Percentiles rank a stretch among this genome's conserved stretches.
phyloP scores from a whole-genome alignment of 92 coral and sea anemone genomes.

The Umimayanthus kanabou region DNA sequence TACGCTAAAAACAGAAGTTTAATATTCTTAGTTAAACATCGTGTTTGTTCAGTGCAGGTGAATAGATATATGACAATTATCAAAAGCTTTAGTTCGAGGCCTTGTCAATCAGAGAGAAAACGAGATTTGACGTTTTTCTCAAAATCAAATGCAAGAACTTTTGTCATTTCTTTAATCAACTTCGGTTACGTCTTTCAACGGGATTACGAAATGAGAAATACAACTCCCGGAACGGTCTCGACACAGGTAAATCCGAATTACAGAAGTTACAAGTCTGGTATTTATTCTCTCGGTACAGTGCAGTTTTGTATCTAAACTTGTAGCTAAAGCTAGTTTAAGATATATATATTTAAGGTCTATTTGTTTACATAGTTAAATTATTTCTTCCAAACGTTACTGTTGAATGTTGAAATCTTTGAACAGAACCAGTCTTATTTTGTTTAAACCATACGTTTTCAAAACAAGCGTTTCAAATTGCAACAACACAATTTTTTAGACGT shows the following conservation, averaged over 20 bases:
- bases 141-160: neutral
- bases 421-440: too few relatives aligned
- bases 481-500: neutral
- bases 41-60: constrained; percentile 14
- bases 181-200: neutral
- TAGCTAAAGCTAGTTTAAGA: neutral
- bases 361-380: neutral
- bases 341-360: neutral
- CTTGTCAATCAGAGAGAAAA: constrained; percentile 21
- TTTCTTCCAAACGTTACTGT: neutral
- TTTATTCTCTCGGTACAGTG: neutral
- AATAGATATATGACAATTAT: neutral
- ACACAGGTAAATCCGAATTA: neutral
- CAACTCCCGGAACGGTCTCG: neutral
- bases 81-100: constrained; percentile 17
- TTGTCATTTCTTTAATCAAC: neutral
- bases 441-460: neutral
- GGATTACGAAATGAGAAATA: neutral
- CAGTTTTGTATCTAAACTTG: neutral
- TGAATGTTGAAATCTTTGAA: neutral
- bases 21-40: constrained; percentile 22
- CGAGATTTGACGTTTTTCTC: constrained; percentile 1
- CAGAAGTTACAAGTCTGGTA: neutral
- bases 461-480: neutral
- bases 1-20: neutral